These are phyloP conservation scores for Plotosus lineatus DNA, from an alignment of 2,113 vertebrate genomes.

Conservation along the genomic window DNA sequence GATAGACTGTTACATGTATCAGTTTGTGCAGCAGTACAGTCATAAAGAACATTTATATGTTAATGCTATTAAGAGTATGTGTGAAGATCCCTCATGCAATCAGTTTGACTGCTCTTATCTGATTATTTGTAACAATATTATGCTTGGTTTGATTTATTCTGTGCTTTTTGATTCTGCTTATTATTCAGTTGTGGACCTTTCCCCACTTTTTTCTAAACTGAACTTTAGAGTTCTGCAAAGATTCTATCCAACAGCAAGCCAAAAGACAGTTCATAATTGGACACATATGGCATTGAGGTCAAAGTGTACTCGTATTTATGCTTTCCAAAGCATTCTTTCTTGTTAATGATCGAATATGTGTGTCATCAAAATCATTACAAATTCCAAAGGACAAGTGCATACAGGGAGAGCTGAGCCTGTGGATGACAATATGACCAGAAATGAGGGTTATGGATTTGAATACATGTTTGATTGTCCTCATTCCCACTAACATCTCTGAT, in stretches of 20 bases:
- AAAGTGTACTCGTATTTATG: constrained; percentile 56
- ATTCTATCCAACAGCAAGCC: constrained; percentile 62
- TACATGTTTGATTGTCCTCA: constrained; percentile 17
- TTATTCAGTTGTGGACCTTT: background rate
- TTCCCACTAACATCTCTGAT: constrained; percentile 25
- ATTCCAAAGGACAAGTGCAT: constrained; percentile 54
- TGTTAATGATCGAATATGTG: constrained; percentile 59
- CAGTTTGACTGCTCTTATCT: background rate
- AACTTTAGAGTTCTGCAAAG: constrained; percentile 56
- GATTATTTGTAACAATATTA: background rate
- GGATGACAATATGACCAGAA: constrained; percentile 56
- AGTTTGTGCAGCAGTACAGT: background rate
- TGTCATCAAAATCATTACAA: constrained; percentile 63
- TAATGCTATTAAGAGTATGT: constrained; percentile 21
- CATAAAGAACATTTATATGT: constrained; percentile 29
- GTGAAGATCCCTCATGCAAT: background rate
- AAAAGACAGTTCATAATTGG: constrained; percentile 67
- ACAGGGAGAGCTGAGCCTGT: constrained; percentile 19
- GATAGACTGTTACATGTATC: constrained; percentile 20
- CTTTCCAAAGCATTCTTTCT: constrained; percentile 57
- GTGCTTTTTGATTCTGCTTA: background rate
- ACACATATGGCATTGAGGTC: constrained; percentile 62
- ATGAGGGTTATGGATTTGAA: constrained; percentile 20
- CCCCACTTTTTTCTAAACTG: constrained; percentile 46
- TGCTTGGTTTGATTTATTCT: constrained; percentile 5